Evolutionary conservation across 2,888 invertebrate species (phyloP).

Genomic region (Teleiodes luculella): DNA sequence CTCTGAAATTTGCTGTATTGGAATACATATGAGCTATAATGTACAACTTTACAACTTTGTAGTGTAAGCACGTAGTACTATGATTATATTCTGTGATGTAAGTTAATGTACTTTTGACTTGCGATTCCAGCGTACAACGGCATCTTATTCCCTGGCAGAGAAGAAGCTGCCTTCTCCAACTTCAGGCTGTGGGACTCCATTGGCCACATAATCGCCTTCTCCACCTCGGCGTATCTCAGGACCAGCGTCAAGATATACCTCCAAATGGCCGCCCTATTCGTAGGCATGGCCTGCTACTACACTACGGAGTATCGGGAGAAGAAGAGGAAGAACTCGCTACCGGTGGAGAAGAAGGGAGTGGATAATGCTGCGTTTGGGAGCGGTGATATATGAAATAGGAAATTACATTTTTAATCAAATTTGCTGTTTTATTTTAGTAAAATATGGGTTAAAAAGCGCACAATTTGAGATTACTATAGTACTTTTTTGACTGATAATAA

Average conservation of each 20-base stretch:
- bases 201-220: constrained; percentile 82
- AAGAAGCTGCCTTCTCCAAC: constrained; percentile 84
- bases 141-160: constrained; percentile 77
- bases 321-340: constrained; percentile 23
- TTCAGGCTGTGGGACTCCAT: constrained; percentile 84
- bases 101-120: too few species aligned
- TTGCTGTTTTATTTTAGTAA: too few species aligned
- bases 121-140: constrained; percentile 78
- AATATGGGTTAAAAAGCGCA: too few species aligned
- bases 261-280: constrained; percentile 58
- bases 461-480: too few species aligned
- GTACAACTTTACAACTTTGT: too few species aligned
- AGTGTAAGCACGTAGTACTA: too few species aligned
- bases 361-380: constrained; percentile 61
- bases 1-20: too few species aligned
- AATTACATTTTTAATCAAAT: too few species aligned
- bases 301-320: constrained; percentile 54
- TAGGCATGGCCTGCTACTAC: constrained; percentile 77
- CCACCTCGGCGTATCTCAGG: constrained; percentile 73
- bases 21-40: too few species aligned
- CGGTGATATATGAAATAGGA: constrained; percentile 32
- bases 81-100: too few species aligned
- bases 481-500: too few species aligned
- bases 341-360: constrained; percentile 43
- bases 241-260: constrained; percentile 76